phyloP scores from a whole-genome alignment of 2,888 invertebrate genomes.

The Pristionchus exspectatus region DNA sequence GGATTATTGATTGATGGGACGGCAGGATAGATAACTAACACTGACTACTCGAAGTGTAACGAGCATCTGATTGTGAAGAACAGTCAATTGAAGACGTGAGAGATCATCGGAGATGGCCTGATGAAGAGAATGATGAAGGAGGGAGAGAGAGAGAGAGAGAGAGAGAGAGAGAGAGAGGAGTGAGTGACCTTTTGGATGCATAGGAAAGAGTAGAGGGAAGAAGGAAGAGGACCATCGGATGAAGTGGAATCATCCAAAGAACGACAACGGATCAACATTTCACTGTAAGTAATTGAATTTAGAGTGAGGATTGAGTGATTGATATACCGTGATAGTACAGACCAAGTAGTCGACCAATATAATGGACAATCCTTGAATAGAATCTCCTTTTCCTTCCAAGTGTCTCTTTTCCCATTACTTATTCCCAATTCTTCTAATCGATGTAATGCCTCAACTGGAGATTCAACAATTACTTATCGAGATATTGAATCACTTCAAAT shows the following conservation, averaged over 20 bases:
- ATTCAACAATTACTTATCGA: background rate
- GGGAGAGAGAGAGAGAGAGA: background rate
- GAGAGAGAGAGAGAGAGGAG: background rate
- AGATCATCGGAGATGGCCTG: slow-evolving; percentile 54
- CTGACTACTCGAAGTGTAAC: slow-evolving; percentile 42
- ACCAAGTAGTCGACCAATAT: slow-evolving; percentile 44
- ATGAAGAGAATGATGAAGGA: background rate
- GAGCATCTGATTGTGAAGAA: slow-evolving; percentile 35
- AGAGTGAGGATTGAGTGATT: background rate
- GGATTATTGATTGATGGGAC: background rate
- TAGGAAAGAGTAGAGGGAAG: slow-evolving; percentile 52
- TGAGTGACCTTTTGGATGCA: slow-evolving; percentile 45
- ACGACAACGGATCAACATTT: slow-evolving; percentile 49
- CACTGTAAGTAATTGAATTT: background rate
- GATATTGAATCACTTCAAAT: slow-evolving; percentile 9
- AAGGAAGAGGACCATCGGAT: slow-evolving; percentile 25
- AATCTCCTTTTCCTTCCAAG: slow-evolving; percentile 46
- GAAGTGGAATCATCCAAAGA: background rate
- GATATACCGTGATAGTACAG: slow-evolving; percentile 16
- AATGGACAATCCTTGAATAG: slow-evolving; percentile 37
- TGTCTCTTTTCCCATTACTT: slow-evolving; percentile 1
- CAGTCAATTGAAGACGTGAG: background rate
- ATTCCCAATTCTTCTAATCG: slow-evolving; percentile 9
- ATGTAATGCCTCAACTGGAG: slow-evolving; percentile 32
- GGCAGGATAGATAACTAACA: background rate